Conservation (phyloP, 2,797 vertebrate genomes). For the Anableps anableps region DNA sequence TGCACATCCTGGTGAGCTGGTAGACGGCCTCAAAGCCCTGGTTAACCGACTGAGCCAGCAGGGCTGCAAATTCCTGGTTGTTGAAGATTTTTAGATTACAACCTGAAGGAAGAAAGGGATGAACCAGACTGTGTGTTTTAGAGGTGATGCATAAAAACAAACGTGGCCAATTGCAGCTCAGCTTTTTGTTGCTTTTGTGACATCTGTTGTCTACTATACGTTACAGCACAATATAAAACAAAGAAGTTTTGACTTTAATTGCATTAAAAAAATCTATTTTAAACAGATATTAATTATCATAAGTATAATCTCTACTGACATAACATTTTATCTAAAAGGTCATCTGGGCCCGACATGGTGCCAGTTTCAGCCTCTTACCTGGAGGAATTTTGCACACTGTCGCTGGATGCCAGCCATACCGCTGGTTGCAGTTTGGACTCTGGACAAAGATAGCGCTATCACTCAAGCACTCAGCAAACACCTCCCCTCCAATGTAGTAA, state of each 20-base stretch:
- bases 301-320: background rate
- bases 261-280: background rate
- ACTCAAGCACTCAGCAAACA: constrained; percentile 98
- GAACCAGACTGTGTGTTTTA: constrained; percentile 8
- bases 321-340: background rate
- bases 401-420: constrained; percentile 99
- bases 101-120: constrained; percentile 74
- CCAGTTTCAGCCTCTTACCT: constrained; percentile 77
- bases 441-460: constrained; percentile 99
- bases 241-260: background rate
- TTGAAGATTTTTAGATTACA: constrained; percentile 99
- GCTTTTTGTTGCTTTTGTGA: background rate
- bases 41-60: constrained; percentile 98
- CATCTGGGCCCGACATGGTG: background rate
- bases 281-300: background rate
- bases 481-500: constrained; percentile 98
- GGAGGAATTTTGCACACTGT: constrained; percentile 99
- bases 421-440: constrained; percentile 99
- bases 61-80: constrained; percentile 98
- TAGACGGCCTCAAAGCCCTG: constrained; percentile 99
- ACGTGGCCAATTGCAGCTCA: constrained; percentile 4
- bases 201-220: background rate
- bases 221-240: background rate
- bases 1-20: constrained; percentile 99
- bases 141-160: background rate